Evolutionary conservation across 2,888 invertebrate species (phyloP).

Genomic region (Argyra leucocephala): DNA sequence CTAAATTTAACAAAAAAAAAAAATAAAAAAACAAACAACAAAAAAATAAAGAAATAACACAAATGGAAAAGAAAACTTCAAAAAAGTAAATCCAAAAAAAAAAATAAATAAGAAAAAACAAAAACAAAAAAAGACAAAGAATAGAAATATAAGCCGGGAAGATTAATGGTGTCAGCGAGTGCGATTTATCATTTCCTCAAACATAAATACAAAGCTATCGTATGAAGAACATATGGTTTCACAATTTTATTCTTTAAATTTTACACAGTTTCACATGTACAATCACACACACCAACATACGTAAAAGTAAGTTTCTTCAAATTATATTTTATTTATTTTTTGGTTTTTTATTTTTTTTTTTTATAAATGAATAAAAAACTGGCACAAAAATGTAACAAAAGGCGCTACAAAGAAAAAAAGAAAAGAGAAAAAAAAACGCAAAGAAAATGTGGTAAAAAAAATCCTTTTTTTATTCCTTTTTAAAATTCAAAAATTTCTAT

Average conservation of each 20-base stretch:
- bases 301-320: too few relatives aligned
- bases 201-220: constrained; percentile 12
- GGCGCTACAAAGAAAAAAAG: not conserved
- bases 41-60: not conserved
- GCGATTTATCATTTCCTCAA: constrained; percentile 23
- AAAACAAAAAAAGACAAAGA: not conserved
- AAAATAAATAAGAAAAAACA: too few relatives aligned
- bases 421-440: not conserved
- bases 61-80: not conserved
- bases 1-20: not conserved
- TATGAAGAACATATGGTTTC: constrained; percentile 1
- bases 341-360: too few relatives aligned
- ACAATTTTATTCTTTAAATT: not conserved
- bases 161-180: constrained; percentile 22
- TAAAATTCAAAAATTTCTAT: constrained; percentile 2
- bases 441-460: not conserved
- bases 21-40: not conserved
- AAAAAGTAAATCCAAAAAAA: not conserved
- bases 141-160: constrained; percentile 11
- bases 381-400: not conserved
- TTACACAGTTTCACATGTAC: not conserved
- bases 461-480: not conserved
- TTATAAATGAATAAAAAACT: too few relatives aligned
- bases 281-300: too few relatives aligned
- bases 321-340: too few relatives aligned